Conservation (phyloP, 2,888 invertebrate genomes). For the Patella ulyssiponensis region DNA sequence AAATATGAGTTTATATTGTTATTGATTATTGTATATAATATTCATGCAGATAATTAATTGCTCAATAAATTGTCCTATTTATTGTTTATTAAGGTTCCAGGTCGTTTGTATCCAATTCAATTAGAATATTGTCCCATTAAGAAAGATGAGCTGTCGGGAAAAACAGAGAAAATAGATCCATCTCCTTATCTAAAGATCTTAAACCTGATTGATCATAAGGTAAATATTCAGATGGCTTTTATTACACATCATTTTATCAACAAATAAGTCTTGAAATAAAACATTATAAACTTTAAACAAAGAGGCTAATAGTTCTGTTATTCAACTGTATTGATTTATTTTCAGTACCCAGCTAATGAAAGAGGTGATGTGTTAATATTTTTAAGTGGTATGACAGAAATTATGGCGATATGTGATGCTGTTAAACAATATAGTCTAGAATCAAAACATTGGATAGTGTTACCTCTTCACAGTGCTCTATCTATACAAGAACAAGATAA, state of each 20-base stretch:
- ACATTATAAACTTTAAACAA: no score
- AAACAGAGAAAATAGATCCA: constrained; percentile 85
- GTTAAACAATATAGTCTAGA: constrained; percentile 85
- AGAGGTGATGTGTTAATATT: constrained; percentile 96
- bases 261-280: no score
- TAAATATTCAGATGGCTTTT: constrained; percentile 19
- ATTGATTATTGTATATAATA: no score
- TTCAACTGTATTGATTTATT: neutral
- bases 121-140: constrained; percentile 79
- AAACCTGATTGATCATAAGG: constrained; percentile 76
- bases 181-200: constrained; percentile 93
- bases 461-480: constrained; percentile 92
- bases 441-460: constrained; percentile 89
- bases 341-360: constrained; percentile 82
- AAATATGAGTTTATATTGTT: no score
- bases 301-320: neutral
- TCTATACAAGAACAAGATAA: constrained; percentile 96
- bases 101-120: constrained; percentile 93
- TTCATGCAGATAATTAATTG: no score
- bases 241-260: no score
- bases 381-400: constrained; percentile 94
- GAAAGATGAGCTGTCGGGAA: constrained; percentile 75
- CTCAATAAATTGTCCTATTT: neutral
- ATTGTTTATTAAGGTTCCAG: constrained; percentile 83
- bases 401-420: constrained; percentile 86